A percentile compares a stretch with the other conserved stretches of the same genome.
These are phyloP conservation scores for Coptodon bakossiorum DNA, from an alignment of 2,113 vertebrate species.

Conservation along the genomic window DNA sequence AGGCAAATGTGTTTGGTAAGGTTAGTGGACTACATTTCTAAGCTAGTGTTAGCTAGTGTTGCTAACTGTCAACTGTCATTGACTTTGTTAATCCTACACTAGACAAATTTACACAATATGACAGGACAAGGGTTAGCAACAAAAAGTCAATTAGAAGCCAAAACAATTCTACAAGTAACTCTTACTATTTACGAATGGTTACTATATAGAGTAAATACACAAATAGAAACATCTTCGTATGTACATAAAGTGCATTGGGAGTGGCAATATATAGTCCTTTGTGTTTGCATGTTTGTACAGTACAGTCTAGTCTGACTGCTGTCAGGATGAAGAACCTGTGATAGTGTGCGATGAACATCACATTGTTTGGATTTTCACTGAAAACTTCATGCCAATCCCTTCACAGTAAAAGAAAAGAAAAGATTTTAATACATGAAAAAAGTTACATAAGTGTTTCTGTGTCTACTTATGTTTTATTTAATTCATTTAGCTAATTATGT, in stretches of 20 bases:
- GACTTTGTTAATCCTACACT: neutral
- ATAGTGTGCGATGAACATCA: neutral
- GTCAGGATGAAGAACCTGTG: neutral
- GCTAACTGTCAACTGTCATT: neutral
- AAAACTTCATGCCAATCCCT: neutral
- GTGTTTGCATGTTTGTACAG: neutral
- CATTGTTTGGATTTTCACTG: neutral
- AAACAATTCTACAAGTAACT: neutral
- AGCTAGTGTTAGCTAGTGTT: neutral
- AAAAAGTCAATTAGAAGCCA: neutral
- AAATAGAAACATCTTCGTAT: neutral
- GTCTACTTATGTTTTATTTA: neutral
- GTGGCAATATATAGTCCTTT: neutral
- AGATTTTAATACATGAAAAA: neutral
- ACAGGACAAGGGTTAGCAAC: neutral
- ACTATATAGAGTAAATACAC: neutral
- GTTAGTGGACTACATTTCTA: neutral
- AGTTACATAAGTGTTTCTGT: neutral
- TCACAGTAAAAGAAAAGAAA: neutral
- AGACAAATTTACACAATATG: neutral
- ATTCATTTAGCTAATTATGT: neutral
- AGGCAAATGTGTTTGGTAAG: rapidly evolving
- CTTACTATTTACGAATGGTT: neutral
- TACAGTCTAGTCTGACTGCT: neutral
- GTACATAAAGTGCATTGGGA: neutral